Evolutionary conservation across 2,797 vertebrate species (phyloP).

Genomic region (Anguilla pacifica): DNA sequence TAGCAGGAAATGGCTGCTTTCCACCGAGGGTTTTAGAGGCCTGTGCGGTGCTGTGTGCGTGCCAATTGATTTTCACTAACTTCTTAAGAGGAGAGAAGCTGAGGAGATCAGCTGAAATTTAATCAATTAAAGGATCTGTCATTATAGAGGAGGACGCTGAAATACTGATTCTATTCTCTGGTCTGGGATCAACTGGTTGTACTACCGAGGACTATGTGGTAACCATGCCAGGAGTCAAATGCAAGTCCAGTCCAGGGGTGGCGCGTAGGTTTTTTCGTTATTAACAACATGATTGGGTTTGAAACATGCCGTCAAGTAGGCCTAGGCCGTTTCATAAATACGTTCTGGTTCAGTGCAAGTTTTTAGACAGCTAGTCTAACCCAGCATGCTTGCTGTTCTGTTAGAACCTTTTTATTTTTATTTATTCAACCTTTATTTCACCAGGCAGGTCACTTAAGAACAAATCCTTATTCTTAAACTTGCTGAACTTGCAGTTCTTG

Average conservation of each 20-base stretch:
- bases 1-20: conserved; percentile 39
- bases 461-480: too few species aligned
- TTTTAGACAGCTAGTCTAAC: background rate
- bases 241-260: background rate
- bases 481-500: background rate
- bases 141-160: conserved; percentile 20
- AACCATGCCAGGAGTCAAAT: background rate
- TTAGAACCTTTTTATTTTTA: background rate
- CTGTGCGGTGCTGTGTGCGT: conserved; percentile 18
- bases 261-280: background rate
- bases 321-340: background rate
- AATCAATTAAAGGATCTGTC: conserved; percentile 30
- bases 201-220: background rate
- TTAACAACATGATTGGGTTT: background rate
- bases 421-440: too few species aligned
- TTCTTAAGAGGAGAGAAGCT: conserved; percentile 15
- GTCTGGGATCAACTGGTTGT: background rate
- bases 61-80: conserved; percentile 15
- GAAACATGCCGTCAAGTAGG: background rate
- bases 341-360: background rate
- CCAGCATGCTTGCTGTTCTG: background rate
- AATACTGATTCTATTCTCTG: background rate
- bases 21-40: conserved; percentile 32
- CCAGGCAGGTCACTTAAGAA: too few species aligned
- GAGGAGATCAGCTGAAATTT: conserved; percentile 25